phyloP scores from a whole-genome alignment of 2,113 vertebrate species.

The Poeciliopsis turrubarensis region DNA sequence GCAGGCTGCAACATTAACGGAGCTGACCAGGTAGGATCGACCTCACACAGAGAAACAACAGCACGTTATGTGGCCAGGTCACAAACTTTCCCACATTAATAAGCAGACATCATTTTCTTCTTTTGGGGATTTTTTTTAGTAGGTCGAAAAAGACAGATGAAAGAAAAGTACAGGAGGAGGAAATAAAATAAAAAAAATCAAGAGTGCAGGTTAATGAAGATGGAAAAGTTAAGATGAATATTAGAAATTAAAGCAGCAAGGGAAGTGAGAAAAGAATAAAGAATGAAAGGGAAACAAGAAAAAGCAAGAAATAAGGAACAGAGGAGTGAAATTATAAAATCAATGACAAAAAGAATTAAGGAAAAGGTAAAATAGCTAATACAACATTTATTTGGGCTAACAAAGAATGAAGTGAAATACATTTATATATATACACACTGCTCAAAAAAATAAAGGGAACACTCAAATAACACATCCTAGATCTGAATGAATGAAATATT shows the following conservation, averaged over 20 bases:
- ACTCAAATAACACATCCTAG: no score
- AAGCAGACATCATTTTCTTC: background rate
- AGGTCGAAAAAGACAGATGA: no score
- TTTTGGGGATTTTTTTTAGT: background rate
- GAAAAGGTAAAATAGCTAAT: background rate
- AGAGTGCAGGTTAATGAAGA: no score
- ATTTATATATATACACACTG: background rate
- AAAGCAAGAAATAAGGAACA: no score
- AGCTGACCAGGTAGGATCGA: slow-evolving; percentile 79
- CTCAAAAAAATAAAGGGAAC: no score
- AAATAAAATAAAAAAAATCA: no score
- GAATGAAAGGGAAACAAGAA: background rate
- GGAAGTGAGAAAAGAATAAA: background rate
- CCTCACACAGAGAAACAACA: background rate
- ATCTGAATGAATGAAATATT: no score
- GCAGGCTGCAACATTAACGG: slow-evolving; percentile 78
- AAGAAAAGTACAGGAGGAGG: no score
- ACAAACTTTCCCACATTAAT: background rate
- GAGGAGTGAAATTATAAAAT: background rate
- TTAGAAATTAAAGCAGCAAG: no score
- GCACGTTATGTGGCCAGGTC: background rate
- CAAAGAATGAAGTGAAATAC: background rate
- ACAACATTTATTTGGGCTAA: background rate
- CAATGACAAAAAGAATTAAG: background rate
- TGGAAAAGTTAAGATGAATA: no score